A percentile compares a stretch with the other conserved stretches of the same genome.
phyloP scores from a whole-genome alignment of 2,797 vertebrate genomes.

The Otus scops region DNA sequence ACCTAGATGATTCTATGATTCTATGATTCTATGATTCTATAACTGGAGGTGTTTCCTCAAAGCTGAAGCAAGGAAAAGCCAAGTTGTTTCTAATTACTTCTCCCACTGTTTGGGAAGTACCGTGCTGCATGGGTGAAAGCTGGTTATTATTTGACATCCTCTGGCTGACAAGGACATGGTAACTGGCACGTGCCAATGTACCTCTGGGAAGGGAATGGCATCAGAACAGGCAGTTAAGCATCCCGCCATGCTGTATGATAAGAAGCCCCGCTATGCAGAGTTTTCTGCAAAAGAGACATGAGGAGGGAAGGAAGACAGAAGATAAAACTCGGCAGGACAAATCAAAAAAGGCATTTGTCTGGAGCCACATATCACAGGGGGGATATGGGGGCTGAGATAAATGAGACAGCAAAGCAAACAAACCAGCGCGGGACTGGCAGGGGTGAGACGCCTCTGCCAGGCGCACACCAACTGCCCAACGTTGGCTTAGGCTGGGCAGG shows the following conservation, averaged over 20 bases:
- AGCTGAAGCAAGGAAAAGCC: neutral
- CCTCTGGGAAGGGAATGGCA: neutral
- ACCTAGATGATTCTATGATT: no score
- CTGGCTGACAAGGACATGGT: neutral
- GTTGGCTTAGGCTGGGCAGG: neutral
- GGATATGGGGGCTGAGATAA: neutral
- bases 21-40: no score
- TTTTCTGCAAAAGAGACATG: neutral
- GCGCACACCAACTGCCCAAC: neutral
- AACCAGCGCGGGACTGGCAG: fast-evolving
- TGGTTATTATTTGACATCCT: constrained; percentile 5
- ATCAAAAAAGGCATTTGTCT: neutral
- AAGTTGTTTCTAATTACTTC: neutral
- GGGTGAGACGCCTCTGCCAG: neutral
- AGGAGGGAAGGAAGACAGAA: neutral
- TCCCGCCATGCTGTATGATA: fast-evolving
- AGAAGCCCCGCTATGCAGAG: neutral
- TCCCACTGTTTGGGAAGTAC: neutral
- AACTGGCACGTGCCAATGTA: neutral
- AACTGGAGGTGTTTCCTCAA: neutral
- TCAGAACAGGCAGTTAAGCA: neutral
- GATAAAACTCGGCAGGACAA: neutral
- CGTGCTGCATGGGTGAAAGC: neutral
- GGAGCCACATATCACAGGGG: neutral
- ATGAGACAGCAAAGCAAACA: neutral